Evolutionary conservation across 2,888 invertebrate genomes (phyloP), one percentile per base, ranked within the genome.

Genomic region (Agrotis exclamationis): DNA sequence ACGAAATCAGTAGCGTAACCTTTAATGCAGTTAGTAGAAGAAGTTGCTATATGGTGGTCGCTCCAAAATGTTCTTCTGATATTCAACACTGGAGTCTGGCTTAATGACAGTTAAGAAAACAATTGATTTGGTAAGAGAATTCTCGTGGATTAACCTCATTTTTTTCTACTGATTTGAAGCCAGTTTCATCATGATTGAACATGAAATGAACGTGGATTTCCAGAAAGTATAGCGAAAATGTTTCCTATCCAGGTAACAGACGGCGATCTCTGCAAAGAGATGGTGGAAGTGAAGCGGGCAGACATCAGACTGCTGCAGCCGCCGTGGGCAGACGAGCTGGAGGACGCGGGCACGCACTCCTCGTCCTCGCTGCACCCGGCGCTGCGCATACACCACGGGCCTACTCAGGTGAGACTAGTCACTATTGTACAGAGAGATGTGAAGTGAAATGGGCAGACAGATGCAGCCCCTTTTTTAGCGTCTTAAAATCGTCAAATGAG

Each of bases 291-390:
- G 78, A 98, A 98, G 89, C 97, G 99, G 50, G 99, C 99, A 6
- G 99, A 99, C 92, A 96, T 99, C 74, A 97, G 99, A 33, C 97
- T 99, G 39, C 96, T 99, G 82, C 97, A 98, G 89, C 99, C 99
- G 20, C 99, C 99, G 0, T 99, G 99, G 99, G 98, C 98, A 95
- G 99, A 99, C 88, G 99, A 99, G 94, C 93, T 99, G 73, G 98
- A 98, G 87, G 98, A 98, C 86, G 95, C 97, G 0, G 95, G 95
- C 51, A 91, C 94, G 6, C 93, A 93, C 64, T 87, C 92, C 28
- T 89, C 91, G 33, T 85, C 91, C 74, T 90, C 88, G 16, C 89
- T 93, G 88, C 94, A 92, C 88, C 92, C 89, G 74, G 93, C 90
- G 85, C 75, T 92, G 70, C 88, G 93, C 2, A 86, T 89, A 78